phyloP scores from a whole-genome alignment of 1,140 invertebrate species.

The Pemphigus obesinymphae region DNA sequence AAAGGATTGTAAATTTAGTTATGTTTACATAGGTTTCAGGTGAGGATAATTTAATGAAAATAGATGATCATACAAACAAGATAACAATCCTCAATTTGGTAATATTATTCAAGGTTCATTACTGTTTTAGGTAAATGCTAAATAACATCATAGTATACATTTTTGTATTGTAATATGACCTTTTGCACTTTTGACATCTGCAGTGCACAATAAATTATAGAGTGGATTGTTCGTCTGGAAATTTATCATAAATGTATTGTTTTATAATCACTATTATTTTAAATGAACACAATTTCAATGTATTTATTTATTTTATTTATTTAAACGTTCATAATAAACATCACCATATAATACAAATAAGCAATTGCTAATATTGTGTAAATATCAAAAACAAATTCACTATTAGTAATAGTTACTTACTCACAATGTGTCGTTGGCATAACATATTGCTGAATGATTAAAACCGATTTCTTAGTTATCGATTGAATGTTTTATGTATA shows the following conservation, averaged over 20 bases:
- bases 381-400: too few species aligned
- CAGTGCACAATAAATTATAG: not conserved
- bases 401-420: too few species aligned
- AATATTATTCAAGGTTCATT: not conserved
- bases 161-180: not conserved
- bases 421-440: too few species aligned
- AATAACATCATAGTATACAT: not conserved
- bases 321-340: not conserved
- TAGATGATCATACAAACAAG: not conserved
- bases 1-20: too few species aligned
- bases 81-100: constrained; percentile 1
- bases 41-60: not conserved
- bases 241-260: not conserved
- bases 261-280: not conserved
- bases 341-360: not conserved
- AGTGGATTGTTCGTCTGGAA: not conserved
- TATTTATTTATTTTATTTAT: not conserved
- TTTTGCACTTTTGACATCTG: not conserved
- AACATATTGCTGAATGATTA: too few species aligned
- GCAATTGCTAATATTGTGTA: too few species aligned
- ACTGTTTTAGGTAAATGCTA: not conserved
- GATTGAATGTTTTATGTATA: too few species aligned
- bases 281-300: not conserved
- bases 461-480: too few species aligned
- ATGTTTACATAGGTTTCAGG: not conserved